phyloP scores from a whole-genome alignment of 2,888 invertebrate species.

The Tipula vernalis region DNA sequence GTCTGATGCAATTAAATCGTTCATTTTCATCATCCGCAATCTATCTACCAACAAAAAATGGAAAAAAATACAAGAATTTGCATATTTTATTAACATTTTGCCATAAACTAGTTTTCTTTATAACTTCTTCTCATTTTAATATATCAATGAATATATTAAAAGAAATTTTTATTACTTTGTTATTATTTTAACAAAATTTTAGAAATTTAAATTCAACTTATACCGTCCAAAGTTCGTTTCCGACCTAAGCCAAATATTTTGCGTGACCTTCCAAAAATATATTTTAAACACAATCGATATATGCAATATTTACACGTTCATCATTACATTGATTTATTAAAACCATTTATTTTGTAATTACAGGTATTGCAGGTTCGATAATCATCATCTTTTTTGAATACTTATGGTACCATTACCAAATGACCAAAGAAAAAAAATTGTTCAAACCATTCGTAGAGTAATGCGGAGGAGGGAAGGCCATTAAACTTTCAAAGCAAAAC shows the following conservation, averaged over 20 bases:
- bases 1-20: not conserved
- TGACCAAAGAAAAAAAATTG: constrained; percentile 32
- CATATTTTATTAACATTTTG: not conserved
- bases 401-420: constrained; percentile 32
- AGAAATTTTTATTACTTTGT: not conserved
- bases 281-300: not conserved
- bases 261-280: not conserved
- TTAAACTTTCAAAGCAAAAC: not conserved
- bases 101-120: not conserved
- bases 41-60: not conserved
- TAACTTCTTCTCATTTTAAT: not conserved
- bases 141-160: not conserved
- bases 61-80: not conserved
- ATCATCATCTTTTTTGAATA: constrained; percentile 38
- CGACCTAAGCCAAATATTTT: not conserved
- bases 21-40: not conserved
- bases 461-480: constrained; percentile 13
- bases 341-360: constrained; percentile 18
- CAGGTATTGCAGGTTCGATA: constrained; percentile 39
- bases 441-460: constrained; percentile 40
- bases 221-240: not conserved
- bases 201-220: not conserved
- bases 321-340: too few relatives aligned
- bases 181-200: not conserved
- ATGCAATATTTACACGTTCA: not conserved